A percentile compares a stretch with the other conserved stretches of the same genome.
phyloP scores from a whole-genome alignment of 1,140 invertebrate genomes.

The Zaprionus nigranus region DNA sequence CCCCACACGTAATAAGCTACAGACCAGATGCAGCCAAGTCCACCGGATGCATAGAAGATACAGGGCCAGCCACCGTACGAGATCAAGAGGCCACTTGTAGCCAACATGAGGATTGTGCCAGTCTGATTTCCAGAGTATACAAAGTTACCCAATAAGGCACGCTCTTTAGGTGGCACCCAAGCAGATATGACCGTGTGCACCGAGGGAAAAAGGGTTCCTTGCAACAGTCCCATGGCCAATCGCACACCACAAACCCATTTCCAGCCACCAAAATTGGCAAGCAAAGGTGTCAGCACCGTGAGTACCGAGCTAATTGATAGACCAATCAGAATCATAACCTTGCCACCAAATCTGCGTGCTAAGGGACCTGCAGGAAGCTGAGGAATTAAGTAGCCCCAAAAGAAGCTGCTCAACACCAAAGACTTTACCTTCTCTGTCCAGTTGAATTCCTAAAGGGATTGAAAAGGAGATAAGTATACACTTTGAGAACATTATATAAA shows the following conservation, averaged over 20 bases:
- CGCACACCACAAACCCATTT: constrained; percentile 86
- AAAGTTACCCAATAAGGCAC: constrained; percentile 86
- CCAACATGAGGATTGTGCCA: constrained; percentile 89
- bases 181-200: constrained; percentile 91
- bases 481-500: not conserved
- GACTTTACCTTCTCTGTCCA: constrained; percentile 44
- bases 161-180: constrained; percentile 88
- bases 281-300: constrained; percentile 84
- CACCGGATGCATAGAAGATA: constrained; percentile 91
- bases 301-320: constrained; percentile 73
- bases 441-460: constrained; percentile 28
- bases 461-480: not conserved
- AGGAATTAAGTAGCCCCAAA: constrained; percentile 86
- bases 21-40: constrained; percentile 87
- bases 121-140: constrained; percentile 88
- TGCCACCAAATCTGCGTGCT: constrained; percentile 87
- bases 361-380: constrained; percentile 88
- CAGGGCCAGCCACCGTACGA: constrained; percentile 89
- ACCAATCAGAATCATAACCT: constrained; percentile 63
- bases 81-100: constrained; percentile 88
- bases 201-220: constrained; percentile 92
- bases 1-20: constrained; percentile 87
- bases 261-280: constrained; percentile 85
- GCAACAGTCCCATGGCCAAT: constrained; percentile 89
- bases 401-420: constrained; percentile 87